Base-by-base conservation (phyloP, 2,888 invertebrate species). In the Rhagophthalmus giganteus region DNA sequence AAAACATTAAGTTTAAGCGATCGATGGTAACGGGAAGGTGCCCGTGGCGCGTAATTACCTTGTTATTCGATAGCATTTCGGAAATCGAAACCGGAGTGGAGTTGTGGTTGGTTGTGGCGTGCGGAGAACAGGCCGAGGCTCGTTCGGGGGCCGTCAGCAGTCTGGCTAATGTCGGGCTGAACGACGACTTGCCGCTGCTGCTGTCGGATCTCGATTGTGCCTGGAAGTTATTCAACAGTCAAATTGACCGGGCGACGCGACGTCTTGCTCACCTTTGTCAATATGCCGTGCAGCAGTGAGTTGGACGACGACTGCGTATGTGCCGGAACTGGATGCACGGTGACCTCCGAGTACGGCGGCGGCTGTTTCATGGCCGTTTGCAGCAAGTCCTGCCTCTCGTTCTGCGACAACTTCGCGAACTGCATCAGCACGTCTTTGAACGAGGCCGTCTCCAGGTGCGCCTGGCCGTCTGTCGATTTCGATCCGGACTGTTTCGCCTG, bases 141-240 rank as follows among this genome's bases (percentile, higher is more conserved):
- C 46, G 31, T 63, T 75, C 75, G 2, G 75, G 75, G 51, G 88
- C 88, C 58, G 89, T 90, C 65, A 90, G 79, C 62, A 90, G 80
- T 74, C 88, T 81, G 60, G 89, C 89, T 74, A 90, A 80, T 64
- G 90, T 90, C 58, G 89, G 89, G 65, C 89, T 88, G 77, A 85
- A 87, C 65, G 85, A 82, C 62, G 85, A 80, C 66, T 81, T 77
- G 26, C 73, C 74, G 28, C 60, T 74, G 16, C 60, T 59, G 14
- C 61, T 15, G 56, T 64, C 70, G 9, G 66, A 46, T 40, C 12
- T 24, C n/a, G 67, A 52, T 37, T 73, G 71, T 47, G 61, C 65
- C 74, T 74, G 51, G 35, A 71, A 72, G 25, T 14, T n/a, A n/a
- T n/a, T n/a, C n/a, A n/a, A n/a, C n/a, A n/a, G n/a, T n/a, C n/a